Percentiles rank a stretch among this genome's conserved stretches.
These are phyloP conservation scores for Eudyptes chrysolophus DNA, from an alignment of 2,113 vertebrate genomes.

Conservation along the genomic window DNA sequence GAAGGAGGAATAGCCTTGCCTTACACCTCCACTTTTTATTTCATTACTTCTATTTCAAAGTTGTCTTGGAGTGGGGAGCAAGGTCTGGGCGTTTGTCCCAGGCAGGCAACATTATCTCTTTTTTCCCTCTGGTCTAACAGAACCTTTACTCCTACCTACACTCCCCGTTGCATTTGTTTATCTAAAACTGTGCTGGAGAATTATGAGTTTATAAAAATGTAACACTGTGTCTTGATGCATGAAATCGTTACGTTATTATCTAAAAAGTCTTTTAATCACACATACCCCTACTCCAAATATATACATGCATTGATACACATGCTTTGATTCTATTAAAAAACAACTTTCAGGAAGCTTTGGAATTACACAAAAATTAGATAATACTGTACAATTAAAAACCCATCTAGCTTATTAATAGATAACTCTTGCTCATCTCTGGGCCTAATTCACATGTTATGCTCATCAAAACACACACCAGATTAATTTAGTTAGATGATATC, in stretches of 20 bases:
- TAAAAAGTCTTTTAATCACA: not conserved
- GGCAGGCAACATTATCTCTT: not conserved
- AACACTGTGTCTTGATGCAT: not conserved
- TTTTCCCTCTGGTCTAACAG: not conserved
- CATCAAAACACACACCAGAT: not conserved
- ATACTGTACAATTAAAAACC: not conserved
- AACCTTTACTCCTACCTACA: not conserved
- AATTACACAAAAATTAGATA: not conserved
- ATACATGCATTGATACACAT: not conserved
- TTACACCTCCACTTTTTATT: not conserved
- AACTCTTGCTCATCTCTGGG: not conserved
- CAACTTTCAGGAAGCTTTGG: not conserved
- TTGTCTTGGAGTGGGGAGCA: not conserved
- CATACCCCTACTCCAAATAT: not conserved
- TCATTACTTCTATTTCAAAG: constrained; percentile 20
- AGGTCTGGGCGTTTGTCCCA: not conserved
- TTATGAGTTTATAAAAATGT: not conserved
- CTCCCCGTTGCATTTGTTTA: not conserved
- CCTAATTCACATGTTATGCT: not conserved
- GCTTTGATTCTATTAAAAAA: not conserved
- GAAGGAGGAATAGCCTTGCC: not conserved
- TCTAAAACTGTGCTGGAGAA: not conserved
- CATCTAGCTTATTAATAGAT: not conserved
- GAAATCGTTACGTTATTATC: not conserved
- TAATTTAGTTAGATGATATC: not conserved